A percentile compares a stretch with the other conserved stretches of the same genome.
These are phyloP conservation scores for Drosophila navojoa DNA, from an alignment of 1,140 invertebrate genomes.

Conservation along the genomic window DNA sequence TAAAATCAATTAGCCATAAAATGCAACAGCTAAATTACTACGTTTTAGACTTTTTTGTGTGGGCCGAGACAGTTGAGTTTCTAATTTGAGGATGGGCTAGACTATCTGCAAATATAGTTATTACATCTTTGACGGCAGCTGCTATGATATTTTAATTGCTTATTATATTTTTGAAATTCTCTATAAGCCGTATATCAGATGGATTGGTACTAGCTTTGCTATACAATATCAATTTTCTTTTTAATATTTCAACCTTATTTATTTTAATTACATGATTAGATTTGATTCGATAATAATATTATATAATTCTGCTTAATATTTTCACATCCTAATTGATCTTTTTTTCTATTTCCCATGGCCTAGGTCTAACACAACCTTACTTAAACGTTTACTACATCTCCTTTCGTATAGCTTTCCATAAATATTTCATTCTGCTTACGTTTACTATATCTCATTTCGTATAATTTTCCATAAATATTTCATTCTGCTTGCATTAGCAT, in stretches of 20 bases:
- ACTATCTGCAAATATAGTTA: constrained; percentile 2
- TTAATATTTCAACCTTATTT: too few species aligned
- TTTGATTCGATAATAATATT: too few species aligned
- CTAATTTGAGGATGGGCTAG: constrained; percentile 17
- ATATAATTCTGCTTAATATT: too few species aligned
- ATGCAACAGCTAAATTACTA: constrained; percentile 56
- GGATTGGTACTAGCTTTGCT: not conserved
- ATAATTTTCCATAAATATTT: not conserved
- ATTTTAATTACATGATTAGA: too few species aligned
- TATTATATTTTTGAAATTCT: not conserved
- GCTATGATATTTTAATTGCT: constrained; percentile 41
- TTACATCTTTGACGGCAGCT: not conserved
- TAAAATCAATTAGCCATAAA: constrained; percentile 78
- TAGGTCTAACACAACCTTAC: too few species aligned
- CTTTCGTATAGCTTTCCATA: not conserved
- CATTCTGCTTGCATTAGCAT: constrained; percentile 29
- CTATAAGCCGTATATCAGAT: not conserved
- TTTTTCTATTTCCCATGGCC: too few species aligned
- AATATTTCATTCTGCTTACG: constrained; percentile 6
- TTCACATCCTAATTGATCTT: too few species aligned
- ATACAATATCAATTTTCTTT: not conserved
- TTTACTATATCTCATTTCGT: not conserved
- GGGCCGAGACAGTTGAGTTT: constrained; percentile 54
- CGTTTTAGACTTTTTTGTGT: constrained; percentile 22
- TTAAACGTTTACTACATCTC: not conserved